Evolutionary conservation across 2,113 vertebrate species (phyloP), one percentile per base, ranked within the genome.

Genomic region (Plectropomus leopardus): DNA sequence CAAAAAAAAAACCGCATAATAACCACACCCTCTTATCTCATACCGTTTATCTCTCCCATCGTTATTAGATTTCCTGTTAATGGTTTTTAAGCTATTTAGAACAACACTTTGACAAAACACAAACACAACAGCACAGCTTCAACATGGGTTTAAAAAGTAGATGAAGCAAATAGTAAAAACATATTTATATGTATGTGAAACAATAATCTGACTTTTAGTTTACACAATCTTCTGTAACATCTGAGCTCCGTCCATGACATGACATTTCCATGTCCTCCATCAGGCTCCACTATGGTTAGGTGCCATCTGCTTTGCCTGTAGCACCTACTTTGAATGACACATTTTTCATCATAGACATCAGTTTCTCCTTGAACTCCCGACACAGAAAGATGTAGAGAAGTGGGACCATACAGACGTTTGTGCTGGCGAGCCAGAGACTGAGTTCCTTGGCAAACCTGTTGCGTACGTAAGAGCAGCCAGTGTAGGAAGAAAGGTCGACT

Each of bases 301-400:
- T 3, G 21, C 3, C 32, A 6, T n/a, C 32, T 53, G 17, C 47
- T 34, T 77, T 78, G 2, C n/a, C 36, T 34, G 11, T 36, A 24
- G 3, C 24, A 19, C 45, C 21, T 5, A 1, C 26, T 66, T 58
- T n/a, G 28, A 57, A 76, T 11, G 32, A n/a, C 36, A 57, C 17
- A 10, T 44, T 50, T 72, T 70, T 54, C 45, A 85, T 23, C 82
- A 92, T 76, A 1, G 75, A 86, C 32, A 65, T 16, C 17, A 94
- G 55, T 42, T 90, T 96, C 16, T 95, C 92, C n/a, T 88, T 88
- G 48, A 97, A 98, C 13, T 95, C 94, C 64, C 92, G 95, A 84
- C 96, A 98, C 68, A 98, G 79, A 57, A 96, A 86, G 23, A 97
- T 47, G 26, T 97, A 98, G 83, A 98, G 96, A 5, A 97, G 80